phyloP scores from a whole-genome alignment of 2,797 vertebrate species.

The Sphenopsis melanotis region DNA sequence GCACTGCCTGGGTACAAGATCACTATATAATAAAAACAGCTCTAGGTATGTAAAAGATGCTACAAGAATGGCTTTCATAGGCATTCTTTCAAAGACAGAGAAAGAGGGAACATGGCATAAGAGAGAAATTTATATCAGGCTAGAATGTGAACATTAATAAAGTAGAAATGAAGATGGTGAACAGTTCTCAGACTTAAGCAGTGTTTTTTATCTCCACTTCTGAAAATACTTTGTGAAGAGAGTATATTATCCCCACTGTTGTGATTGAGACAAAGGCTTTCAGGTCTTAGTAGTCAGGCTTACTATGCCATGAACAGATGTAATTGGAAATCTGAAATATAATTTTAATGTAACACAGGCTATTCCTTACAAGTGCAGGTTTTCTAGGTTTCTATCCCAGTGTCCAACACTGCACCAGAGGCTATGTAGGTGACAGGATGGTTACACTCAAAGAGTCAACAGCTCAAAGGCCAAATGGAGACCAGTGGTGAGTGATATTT shows the following conservation, averaged over 20 bases:
- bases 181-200: neutral
- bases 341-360: neutral
- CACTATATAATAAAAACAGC: neutral
- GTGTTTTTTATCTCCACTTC: neutral
- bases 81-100: neutral
- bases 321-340: neutral
- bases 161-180: neutral
- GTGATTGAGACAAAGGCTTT: neutral
- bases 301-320: neutral
- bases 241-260: neutral
- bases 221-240: neutral
- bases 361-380: neutral
- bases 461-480: neutral
- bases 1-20: neutral
- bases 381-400: neutral
- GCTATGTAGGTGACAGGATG: neutral
- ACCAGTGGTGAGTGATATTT: neutral
- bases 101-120: neutral
- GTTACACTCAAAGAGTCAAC: neutral
- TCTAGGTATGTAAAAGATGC: neutral
- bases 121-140: neutral
- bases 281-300: neutral
- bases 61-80: neutral
- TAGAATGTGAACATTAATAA: neutral
- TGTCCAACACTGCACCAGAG: fast-evolving